phyloP scores from a whole-genome alignment of 2,888 invertebrate species.

The Drosophila paracracens region DNA sequence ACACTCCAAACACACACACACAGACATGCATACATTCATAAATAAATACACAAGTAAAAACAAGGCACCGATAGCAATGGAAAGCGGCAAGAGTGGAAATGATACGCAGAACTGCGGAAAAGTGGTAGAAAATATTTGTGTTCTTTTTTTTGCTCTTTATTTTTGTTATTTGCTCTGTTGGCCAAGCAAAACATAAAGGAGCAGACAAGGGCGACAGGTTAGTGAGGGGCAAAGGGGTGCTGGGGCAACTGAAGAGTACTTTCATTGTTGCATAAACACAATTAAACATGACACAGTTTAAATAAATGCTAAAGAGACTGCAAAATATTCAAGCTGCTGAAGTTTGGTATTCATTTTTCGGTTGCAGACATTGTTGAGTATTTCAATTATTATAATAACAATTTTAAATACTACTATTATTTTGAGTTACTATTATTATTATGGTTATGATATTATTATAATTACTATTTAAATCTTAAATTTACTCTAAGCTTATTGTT shows the following conservation, averaged over 20 bases:
- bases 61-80: slow-evolving; percentile 44
- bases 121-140: slow-evolving; percentile 61
- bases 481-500: neutral
- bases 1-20: slow-evolving; percentile 20
- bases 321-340: neutral
- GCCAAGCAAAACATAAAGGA: slow-evolving; percentile 44
- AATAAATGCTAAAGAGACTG: slow-evolving; percentile 16
- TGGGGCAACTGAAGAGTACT: neutral
- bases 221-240: neutral
- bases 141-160: neutral
- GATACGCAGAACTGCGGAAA: slow-evolving; percentile 71
- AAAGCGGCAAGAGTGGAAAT: slow-evolving; percentile 60
- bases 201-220: slow-evolving; percentile 17
- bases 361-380: neutral
- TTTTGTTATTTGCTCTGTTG: slow-evolving; percentile 33
- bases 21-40: slow-evolving; percentile 40
- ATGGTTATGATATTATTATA: neutral
- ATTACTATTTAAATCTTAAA: too few relatives aligned
- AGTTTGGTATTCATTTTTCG: neutral
- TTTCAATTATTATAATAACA: neutral
- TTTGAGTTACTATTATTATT: neutral
- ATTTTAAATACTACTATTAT: neutral
- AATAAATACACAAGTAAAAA: slow-evolving; percentile 65
- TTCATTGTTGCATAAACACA: slow-evolving; percentile 38
- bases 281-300: slow-evolving; percentile 40